phyloP scores from a whole-genome alignment of 2,888 invertebrate genomes.

The Creontiades dilutus region DNA sequence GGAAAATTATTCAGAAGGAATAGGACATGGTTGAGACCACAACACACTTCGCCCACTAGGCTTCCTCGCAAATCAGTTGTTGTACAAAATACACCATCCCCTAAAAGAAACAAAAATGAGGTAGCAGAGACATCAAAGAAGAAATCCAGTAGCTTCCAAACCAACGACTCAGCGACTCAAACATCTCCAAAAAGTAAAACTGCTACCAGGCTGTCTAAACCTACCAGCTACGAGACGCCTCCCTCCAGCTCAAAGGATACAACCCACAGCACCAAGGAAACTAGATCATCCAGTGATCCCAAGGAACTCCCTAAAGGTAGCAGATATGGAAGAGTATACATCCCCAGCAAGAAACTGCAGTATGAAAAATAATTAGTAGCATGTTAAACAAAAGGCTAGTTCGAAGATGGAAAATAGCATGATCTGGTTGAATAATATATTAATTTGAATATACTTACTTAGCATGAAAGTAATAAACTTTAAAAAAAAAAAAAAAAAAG shows the following conservation, averaged over 20 bases:
- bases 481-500: no score
- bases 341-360: neutral
- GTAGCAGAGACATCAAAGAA: neutral
- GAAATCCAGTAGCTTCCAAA: neutral
- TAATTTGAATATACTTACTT: no score
- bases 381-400: no score
- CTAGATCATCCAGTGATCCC: neutral
- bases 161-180: neutral
- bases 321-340: constrained; percentile 27
- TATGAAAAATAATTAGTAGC: neutral
- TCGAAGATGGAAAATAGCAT: no score
- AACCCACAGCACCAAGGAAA: neutral
- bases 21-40: neutral
- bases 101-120: neutral
- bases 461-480: no score
- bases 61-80: neutral
- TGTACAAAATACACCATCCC: neutral
- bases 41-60: neutral
- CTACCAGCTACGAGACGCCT: neutral
- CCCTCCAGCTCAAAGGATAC: neutral
- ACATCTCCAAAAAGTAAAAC: neutral
- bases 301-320: constrained; percentile 4
- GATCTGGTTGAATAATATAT: no score
- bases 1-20: no score
- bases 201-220: neutral